phyloP scores from a whole-genome alignment of 2,797 vertebrate species.

The Florisuga fusca region DNA sequence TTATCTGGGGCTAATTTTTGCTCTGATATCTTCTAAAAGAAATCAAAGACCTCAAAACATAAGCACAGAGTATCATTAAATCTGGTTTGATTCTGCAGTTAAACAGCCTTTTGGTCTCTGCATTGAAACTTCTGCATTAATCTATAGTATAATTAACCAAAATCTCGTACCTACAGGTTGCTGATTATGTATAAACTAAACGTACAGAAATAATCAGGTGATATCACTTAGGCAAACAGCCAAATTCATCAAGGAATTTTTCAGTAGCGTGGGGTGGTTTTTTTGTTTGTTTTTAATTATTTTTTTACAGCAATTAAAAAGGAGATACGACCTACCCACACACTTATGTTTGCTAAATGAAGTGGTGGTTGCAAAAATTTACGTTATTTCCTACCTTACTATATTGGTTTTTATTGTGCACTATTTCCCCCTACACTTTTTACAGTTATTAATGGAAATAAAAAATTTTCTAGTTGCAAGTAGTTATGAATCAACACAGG shows the following conservation, averaged over 20 bases:
- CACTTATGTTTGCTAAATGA: not conserved
- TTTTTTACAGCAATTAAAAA: not conserved
- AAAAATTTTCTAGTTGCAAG: not conserved
- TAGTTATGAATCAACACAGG: not conserved
- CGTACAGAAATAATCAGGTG: not conserved
- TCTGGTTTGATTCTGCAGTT: not conserved
- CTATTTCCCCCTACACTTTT: too few relatives aligned
- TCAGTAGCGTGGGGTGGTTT: not conserved
- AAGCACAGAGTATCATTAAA: not conserved
- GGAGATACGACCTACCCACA: not conserved
- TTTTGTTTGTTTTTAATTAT: too few relatives aligned
- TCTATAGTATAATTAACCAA: not conserved
- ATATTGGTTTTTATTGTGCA: too few relatives aligned
- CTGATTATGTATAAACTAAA: not conserved
- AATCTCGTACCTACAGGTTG: not conserved
- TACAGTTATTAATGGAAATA: not conserved
- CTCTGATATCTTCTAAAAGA: not conserved
- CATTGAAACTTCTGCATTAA: not conserved
- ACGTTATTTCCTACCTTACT: not conserved
- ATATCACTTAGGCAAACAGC: not conserved
- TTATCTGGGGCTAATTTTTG: not conserved
- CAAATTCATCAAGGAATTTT: not conserved
- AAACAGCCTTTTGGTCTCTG: not conserved
- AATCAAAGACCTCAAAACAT: not conserved
- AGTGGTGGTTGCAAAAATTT: not conserved